Base-by-base conservation (phyloP, 2,888 invertebrate genomes). In the Eilema griseolum region DNA sequence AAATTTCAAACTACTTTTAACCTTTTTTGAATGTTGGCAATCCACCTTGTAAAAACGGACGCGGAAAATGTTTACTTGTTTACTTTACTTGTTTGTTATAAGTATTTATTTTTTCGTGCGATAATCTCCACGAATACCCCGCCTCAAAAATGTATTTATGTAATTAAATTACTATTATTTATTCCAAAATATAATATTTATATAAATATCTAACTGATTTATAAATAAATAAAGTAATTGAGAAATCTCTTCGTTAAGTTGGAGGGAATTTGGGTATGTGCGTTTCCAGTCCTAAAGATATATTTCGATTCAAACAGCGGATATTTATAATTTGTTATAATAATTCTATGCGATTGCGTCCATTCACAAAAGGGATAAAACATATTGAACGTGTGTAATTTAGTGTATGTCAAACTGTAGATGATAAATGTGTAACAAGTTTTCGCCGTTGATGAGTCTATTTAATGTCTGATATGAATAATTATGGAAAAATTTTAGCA, bases 401-500 rank as follows among this genome's bases (percentile, higher is more conserved):
- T 16, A 59, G 26, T 59, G 57, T 59, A 16, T 23, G 26, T 59
- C 26, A 59, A 59, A 59, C 24, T 59, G 57, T 59, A 26, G 57
- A 26, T 4, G 7, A 59, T 24, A 52, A 52, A 52, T n/a, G n/a
- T 52, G n/a, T 20, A 10, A 52, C 26, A 56, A 62, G 33, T 67
- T 61, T 33, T 67, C 70, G 71, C 72, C 72, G 78, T 70, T 65
- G 37, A 20, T 63, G 46, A 33, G 63, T 77, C 28, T 66, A 72
- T 72, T 68, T 59, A 57, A 69, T 75, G 77, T 82, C 62, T 74
- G 63, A 26, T 74, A 80, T 59, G 64, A 74, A 78, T 46, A 61
- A 75, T 52, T 80, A 80, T 75, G 67, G 69, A 71, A 84, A 24
- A 33, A 52, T 71, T 77, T 67, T 84, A 80, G 74, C 69, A 57